Base-by-base conservation (phyloP, 1,140 invertebrate genomes). In the Eciton burchellii region DNA sequence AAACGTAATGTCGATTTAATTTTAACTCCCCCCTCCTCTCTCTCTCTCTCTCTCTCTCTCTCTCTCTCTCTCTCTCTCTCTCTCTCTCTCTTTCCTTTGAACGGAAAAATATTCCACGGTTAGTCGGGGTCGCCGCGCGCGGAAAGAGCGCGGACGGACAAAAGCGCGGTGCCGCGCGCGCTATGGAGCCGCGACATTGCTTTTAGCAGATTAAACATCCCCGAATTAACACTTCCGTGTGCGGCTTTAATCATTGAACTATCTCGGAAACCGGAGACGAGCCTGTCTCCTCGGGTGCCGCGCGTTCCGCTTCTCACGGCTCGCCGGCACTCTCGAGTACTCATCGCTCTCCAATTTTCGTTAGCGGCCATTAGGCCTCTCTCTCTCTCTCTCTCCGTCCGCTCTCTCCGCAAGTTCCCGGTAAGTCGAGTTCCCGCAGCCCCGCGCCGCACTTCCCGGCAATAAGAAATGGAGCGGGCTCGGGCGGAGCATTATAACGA, bases 401-500 rank as follows among this genome's bases (percentile, higher is more conserved):
- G 60, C 72, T 87, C 72, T 84, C 81, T 83, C 81, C 73, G 81
- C 84, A 87, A 72, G 71, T 77, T 68, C 35, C 85, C 6, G 6
- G 59, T 84, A 82, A 82, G 74, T 87, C 82, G 87, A 60, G 85
- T 66, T n/a, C 72, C 63, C 82, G 76, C 82, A 83, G 81, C 63
- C 21, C 26, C 54, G 68, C 49, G 82, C 60, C 56, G 70, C 60
- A 72, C 57, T 84, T 68, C 57, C 11, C 63, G 77, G 71, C 79
- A 85, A 88, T 86, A 82, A 85, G 85, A 88, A 87, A 83, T 68
- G 73, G 87, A 84, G 84, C 65, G 83, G 66, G 60, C 60, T 57
- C 76, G 84, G n/a, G n/a, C 62, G 81, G 73, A 85, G 84, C 85
- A 89, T 90, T 89, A 88, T 90, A 90, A 90, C 85, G 85, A 90